phyloP scores from a whole-genome alignment of 2,888 invertebrate genomes.

The Neuroscelio doddi region DNA sequence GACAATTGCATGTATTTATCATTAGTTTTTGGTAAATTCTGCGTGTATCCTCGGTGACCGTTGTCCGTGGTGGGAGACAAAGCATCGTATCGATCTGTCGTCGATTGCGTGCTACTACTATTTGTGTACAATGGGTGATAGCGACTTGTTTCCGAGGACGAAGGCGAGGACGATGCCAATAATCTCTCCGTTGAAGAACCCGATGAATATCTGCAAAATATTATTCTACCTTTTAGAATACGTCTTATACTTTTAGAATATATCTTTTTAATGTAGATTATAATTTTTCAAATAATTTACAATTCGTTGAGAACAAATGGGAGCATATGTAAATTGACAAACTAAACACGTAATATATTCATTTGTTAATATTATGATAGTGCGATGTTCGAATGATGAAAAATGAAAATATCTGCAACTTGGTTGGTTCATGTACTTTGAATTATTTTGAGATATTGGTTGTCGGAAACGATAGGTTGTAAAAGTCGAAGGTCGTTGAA shows the following conservation, averaged over 20 bases:
- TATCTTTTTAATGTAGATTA: background rate
- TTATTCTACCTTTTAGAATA: background rate
- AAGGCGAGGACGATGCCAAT: conserved; percentile 62
- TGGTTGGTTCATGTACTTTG: no score
- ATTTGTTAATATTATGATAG: no score
- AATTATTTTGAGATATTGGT: no score
- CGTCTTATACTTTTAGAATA: background rate
- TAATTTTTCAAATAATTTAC: background rate
- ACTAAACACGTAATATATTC: no score
- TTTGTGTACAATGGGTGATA: conserved; percentile 50
- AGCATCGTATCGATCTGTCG: conserved; percentile 54
- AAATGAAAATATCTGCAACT: no score
- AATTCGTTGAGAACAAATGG: conserved; percentile 1
- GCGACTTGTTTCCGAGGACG: conserved; percentile 60
- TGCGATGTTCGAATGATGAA: no score
- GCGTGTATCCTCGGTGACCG: conserved; percentile 43
- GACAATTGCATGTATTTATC: conserved; percentile 66
- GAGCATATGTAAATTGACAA: no score
- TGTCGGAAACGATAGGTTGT: no score
- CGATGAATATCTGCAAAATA: conserved; percentile 49
- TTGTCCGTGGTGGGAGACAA: conserved; percentile 57
- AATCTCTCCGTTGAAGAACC: conserved; percentile 65
- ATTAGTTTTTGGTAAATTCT: conserved; percentile 46
- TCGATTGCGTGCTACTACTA: conserved; percentile 54
- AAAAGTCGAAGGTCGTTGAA: no score